Percentiles rank a stretch among this genome's conserved stretches.
phyloP scores from a whole-genome alignment of 2,797 vertebrate genomes.

The Aplochiton taeniatus region DNA sequence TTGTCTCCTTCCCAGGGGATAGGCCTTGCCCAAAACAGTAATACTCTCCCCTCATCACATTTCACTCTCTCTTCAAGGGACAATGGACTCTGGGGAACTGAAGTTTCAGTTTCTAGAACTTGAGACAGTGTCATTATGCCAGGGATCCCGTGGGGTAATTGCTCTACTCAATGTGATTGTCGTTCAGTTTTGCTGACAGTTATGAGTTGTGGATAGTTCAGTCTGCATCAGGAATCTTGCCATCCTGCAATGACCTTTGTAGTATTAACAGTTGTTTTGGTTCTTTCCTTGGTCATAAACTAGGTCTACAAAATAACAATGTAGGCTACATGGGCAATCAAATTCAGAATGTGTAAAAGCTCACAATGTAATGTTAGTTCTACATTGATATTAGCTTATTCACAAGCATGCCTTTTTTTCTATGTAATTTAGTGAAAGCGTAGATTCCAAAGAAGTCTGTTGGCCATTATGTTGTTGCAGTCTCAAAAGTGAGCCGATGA shows the following conservation, averaged over 20 bases:
- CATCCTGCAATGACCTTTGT: too few relatives aligned
- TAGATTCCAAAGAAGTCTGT: conserved; percentile 53
- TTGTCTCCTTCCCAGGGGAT: background rate
- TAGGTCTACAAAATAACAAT: too few relatives aligned
- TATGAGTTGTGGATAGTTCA: too few relatives aligned
- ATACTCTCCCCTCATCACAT: background rate
- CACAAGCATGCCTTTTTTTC: background rate
- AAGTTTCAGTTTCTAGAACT: background rate
- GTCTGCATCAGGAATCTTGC: too few relatives aligned
- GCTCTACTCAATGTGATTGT: background rate
- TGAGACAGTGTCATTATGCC: background rate
- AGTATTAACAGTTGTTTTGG: too few relatives aligned
- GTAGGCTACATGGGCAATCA: too few relatives aligned
- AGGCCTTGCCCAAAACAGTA: background rate
- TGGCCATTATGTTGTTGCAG: conserved; percentile 56
- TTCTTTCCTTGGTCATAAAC: too few relatives aligned
- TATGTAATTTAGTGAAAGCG: conserved; percentile 65
- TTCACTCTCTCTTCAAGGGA: background rate
- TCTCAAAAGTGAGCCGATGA: conserved; percentile 59
- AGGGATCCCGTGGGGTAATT: background rate
- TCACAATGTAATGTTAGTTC: conserved; percentile 5
- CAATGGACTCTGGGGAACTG: background rate
- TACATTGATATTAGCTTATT: conserved; percentile 7
- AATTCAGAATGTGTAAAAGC: background rate
- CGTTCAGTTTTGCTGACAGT: background rate